Evolutionary conservation across 2,888 invertebrate species (phyloP).

Genomic region (Amiota mariae): DNA sequence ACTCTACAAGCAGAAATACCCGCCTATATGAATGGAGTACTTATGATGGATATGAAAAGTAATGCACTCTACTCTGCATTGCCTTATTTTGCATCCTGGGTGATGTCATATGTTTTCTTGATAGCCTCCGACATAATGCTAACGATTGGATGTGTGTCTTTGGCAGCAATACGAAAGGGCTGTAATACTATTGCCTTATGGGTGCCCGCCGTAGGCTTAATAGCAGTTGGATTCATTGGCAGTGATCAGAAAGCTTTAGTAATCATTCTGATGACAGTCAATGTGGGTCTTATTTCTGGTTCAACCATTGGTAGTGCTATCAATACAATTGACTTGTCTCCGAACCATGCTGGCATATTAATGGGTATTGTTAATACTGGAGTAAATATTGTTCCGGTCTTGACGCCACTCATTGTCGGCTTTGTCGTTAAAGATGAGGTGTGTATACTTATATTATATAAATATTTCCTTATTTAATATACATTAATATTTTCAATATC

Average conservation of each 20-base stretch:
- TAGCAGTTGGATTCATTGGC: slow-evolving; percentile 75
- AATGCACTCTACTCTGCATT: slow-evolving; percentile 75
- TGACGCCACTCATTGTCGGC: slow-evolving; percentile 78
- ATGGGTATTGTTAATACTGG: slow-evolving; percentile 81
- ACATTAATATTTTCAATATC: not conserved
- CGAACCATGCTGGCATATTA: slow-evolving; percentile 80
- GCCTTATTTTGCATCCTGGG: slow-evolving; percentile 76
- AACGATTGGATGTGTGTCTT: slow-evolving; percentile 69
- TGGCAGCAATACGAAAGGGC: slow-evolving; percentile 63
- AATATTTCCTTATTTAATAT: not conserved
- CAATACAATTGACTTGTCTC: slow-evolving; percentile 82
- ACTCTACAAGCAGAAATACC: slow-evolving; percentile 82
- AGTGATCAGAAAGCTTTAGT: slow-evolving; percentile 68
- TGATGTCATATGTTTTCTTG: slow-evolving; percentile 74
- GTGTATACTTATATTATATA: not conserved
- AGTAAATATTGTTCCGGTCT: slow-evolving; percentile 78
- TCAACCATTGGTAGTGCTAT: slow-evolving; percentile 78
- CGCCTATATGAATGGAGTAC: slow-evolving; percentile 79
- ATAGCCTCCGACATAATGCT: slow-evolving; percentile 73
- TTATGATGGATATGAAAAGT: slow-evolving; percentile 77
- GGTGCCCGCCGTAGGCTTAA: slow-evolving; percentile 76
- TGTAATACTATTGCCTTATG: slow-evolving; percentile 70
- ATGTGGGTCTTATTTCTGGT: slow-evolving; percentile 77
- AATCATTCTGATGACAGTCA: slow-evolving; percentile 75
- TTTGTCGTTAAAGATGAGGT: slow-evolving; percentile 77